These are phyloP conservation scores for Acropora yongei DNA, from an alignment of 64 coral and sea anemone species.

Conservation along the genomic window DNA sequence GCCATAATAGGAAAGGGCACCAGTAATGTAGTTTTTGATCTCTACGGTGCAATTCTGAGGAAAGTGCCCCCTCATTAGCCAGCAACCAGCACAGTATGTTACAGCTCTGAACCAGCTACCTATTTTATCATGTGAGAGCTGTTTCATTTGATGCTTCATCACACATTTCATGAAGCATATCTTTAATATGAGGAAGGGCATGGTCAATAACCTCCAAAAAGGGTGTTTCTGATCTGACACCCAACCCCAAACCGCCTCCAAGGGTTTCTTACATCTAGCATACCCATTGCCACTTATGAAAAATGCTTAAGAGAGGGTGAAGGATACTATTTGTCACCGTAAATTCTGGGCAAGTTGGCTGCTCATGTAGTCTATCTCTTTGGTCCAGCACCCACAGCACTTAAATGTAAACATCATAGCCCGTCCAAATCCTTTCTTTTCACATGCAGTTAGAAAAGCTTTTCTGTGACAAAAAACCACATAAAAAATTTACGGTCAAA, in stretches of 20 bases:
- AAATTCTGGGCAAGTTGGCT: conserved; percentile 48
- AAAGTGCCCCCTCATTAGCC: conserved; percentile 47
- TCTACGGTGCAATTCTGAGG: conserved; percentile 59
- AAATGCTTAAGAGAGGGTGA: conserved; percentile 66
- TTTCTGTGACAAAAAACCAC: not conserved
- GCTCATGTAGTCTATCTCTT: conserved; percentile 46
- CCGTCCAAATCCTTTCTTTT: conserved; percentile 11
- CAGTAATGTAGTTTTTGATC: conserved; percentile 52
- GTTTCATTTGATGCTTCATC: conserved; percentile 77
- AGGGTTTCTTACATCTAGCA: conserved; percentile 37
- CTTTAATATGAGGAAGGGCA: conserved; percentile 56
- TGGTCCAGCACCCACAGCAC: conserved; percentile 44
- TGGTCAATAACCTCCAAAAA: conserved; percentile 44
- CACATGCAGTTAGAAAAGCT: conserved; percentile 10
- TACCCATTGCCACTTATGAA: conserved; percentile 63
- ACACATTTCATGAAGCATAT: conserved; percentile 52
- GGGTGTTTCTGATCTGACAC: conserved; percentile 24
- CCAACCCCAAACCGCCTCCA: conserved; percentile 44
- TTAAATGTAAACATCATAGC: conserved; percentile 9
- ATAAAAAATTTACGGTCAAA: conserved; percentile 13
- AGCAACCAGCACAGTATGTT: conserved; percentile 62
- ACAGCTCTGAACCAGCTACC: conserved; percentile 44
- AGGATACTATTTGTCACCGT: conserved; percentile 41
- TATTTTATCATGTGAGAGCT: not conserved
- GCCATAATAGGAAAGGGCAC: conserved; percentile 63